Percentiles rank a stretch among this genome's conserved stretches.
Evolutionary conservation across 2,888 invertebrate species (phyloP).

Genomic region (Amphipoea oculea): DNA sequence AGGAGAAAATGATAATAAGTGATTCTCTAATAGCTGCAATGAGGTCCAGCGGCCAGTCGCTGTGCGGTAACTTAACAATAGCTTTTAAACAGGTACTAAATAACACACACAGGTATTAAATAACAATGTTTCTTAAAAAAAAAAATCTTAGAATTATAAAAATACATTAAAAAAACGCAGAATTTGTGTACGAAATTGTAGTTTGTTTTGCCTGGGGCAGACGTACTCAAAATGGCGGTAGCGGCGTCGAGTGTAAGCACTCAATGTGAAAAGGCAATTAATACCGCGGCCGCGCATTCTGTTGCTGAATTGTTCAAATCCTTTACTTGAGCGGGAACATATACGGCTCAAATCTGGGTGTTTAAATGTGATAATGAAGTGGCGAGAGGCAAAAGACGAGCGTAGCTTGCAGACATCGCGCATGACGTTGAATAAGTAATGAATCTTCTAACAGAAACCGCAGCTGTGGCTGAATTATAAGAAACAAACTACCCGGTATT

Average conservation of each 20-base stretch:
- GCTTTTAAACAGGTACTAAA: neutral
- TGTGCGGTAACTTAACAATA: neutral
- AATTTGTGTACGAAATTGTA: constrained; percentile 16
- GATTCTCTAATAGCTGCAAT: neutral
- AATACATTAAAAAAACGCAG: constrained; percentile 1
- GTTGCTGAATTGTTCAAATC: constrained; percentile 63
- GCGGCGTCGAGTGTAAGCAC: constrained; percentile 60
- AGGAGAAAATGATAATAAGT: neutral
- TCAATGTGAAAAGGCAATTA: constrained; percentile 67
- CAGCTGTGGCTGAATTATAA: constrained; percentile 70
- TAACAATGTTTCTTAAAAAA: neutral
- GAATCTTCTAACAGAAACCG: constrained; percentile 74
- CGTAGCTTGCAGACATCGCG: constrained; percentile 74
- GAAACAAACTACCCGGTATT: constrained; percentile 69
- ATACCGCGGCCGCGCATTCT: constrained; percentile 61
- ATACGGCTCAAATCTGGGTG: constrained; percentile 73
- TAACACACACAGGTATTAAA: too few species aligned
- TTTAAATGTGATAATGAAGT: constrained; percentile 84
- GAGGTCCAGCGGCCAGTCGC: neutral
- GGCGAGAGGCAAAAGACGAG: constrained; percentile 72
- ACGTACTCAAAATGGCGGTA: constrained; percentile 62
- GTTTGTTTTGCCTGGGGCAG: constrained; percentile 62
- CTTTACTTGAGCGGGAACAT: constrained; percentile 58
- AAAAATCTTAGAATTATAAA: neutral
- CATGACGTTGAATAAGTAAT: constrained; percentile 85